Evolutionary conservation across 2,888 invertebrate species (phyloP).

Genomic region (Orchesella flavescens): DNA sequence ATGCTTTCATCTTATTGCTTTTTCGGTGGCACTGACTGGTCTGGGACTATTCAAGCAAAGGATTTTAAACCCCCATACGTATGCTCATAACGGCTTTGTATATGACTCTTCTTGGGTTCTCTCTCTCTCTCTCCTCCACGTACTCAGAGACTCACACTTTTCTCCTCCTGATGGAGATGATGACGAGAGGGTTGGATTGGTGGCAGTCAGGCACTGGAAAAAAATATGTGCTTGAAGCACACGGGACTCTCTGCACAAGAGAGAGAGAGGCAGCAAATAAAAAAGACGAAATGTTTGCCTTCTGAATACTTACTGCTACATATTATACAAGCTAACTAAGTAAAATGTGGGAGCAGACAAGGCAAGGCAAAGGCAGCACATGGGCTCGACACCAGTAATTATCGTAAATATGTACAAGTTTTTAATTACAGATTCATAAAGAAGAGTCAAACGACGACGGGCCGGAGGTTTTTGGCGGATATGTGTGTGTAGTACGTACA

Average conservation of each 20-base stretch:
- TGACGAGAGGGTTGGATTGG: conserved; percentile 46
- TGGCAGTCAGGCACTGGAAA: conserved; percentile 21
- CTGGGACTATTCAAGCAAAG: neutral
- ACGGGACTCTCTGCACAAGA: neutral
- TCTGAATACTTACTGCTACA: conserved; percentile 16
- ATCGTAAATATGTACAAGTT: conserved; percentile 65
- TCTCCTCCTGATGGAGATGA: conserved; percentile 34
- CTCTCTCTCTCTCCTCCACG: neutral
- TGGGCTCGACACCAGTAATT: conserved; percentile 63
- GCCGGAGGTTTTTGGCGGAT: conserved; percentile 39
- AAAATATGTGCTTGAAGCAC: too few species aligned
- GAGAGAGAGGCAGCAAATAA: neutral
- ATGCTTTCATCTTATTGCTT: conserved; percentile 60
- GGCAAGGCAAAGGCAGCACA: conserved; percentile 52
- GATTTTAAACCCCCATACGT: conserved; percentile 56
- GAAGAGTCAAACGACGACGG: conserved; percentile 62
- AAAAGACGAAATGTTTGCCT: conserved; percentile 3
- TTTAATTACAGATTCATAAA: conserved; percentile 65
- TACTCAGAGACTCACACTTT: too few species aligned
- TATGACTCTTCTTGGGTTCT: conserved; percentile 30
- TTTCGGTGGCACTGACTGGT: conserved; percentile 30
- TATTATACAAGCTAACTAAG: conserved; percentile 1
- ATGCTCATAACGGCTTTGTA: conserved; percentile 46
- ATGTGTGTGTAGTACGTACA: conserved; percentile 21
- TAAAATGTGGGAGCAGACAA: conserved; percentile 39